Percentiles rank a stretch among this genome's conserved stretches.
phyloP scores from a whole-genome alignment of 2,113 vertebrate genomes.

The Ondatra zibethicus region DNA sequence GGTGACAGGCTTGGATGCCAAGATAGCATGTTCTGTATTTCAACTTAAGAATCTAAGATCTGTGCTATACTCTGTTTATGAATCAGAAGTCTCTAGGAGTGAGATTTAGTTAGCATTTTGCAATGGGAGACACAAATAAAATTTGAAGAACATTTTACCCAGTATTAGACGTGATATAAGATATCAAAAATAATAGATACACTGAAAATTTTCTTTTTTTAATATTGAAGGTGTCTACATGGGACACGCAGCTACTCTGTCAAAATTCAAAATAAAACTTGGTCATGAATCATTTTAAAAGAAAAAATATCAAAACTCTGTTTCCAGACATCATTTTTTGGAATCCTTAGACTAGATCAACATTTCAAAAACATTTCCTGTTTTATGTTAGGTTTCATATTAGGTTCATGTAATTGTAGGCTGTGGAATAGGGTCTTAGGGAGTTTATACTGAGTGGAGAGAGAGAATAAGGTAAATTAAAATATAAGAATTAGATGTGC shows the following conservation, averaged over 20 bases:
- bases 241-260: not conserved
- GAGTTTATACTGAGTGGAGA: not conserved
- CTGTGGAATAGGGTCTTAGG: not conserved
- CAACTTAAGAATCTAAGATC: constrained; percentile 35
- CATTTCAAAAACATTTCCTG: constrained; percentile 38
- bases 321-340: constrained; percentile 20
- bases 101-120: constrained; percentile 69
- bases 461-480: constrained; percentile 31
- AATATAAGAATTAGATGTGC: not conserved
- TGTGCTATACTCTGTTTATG: constrained; percentile 25
- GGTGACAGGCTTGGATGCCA: not conserved
- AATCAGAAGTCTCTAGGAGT: constrained; percentile 37
- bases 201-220: constrained; percentile 28
- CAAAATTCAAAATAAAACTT: constrained; percentile 57
- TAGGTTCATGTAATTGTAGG: constrained; percentile 35
- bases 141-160: constrained; percentile 63
- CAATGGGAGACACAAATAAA: constrained; percentile 21
- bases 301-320: constrained; percentile 44
- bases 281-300: constrained; percentile 63
- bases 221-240: not conserved
- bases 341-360: not conserved
- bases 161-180: not conserved
- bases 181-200: constrained; percentile 50
- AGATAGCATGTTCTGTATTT: constrained; percentile 16
- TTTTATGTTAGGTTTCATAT: constrained; percentile 1